A percentile compares a stretch with the other conserved stretches of the same genome.
Conservation (phyloP, 35 echinoderm and acorn worm genomes). For the Amphiura filiformis region DNA sequence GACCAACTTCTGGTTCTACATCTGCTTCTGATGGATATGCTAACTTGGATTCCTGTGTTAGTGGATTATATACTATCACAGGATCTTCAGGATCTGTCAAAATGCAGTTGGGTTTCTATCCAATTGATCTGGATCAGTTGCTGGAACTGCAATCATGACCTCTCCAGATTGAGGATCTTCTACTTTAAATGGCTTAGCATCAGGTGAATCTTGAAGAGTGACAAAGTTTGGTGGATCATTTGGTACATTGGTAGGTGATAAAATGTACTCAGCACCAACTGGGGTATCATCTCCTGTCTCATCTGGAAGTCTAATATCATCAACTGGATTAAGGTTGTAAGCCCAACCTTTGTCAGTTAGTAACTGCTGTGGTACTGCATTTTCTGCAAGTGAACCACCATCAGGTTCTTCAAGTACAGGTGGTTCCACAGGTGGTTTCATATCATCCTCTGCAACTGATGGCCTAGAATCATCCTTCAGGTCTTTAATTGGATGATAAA, state of each 20-base stretch:
- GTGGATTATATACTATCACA: too few species aligned
- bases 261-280: too few species aligned
- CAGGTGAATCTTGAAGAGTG: neutral
- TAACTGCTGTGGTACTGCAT: neutral
- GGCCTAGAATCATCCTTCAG: neutral
- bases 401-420: too few species aligned
- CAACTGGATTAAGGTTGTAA: neutral
- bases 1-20: too few species aligned
- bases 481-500: neutral
- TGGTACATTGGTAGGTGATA: too few species aligned
- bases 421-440: neutral
- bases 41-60: too few species aligned
- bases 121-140: neutral
- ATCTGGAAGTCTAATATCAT: neutral
- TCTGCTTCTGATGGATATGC: too few species aligned
- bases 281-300: neutral
- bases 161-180: constrained; percentile 47
- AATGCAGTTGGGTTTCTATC: too few species aligned
- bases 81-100: too few species aligned
- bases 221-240: too few species aligned
- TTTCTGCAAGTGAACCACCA: too few species aligned
- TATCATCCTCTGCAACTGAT: too few species aligned
- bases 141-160: constrained; percentile 32
- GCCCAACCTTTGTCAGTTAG: neutral
- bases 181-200: constrained; percentile 22